Conservation (phyloP, 2,888 invertebrate genomes). For the Cheilosia vernalis region DNA sequence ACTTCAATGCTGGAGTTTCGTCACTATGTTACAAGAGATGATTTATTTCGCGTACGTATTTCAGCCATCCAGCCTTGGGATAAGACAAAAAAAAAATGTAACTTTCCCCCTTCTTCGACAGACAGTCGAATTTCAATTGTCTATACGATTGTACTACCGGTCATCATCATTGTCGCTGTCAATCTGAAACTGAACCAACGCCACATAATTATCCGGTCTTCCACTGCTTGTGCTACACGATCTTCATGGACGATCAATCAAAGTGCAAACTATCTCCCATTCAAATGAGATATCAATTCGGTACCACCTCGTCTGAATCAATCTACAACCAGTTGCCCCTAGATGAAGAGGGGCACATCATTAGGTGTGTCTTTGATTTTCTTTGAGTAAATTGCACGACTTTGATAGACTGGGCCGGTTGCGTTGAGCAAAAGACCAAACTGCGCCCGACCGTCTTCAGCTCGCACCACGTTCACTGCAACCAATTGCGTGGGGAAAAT, state of each 20-base stretch:
- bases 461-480: constrained; percentile 4
- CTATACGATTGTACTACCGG: neutral
- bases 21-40: too few relatives aligned
- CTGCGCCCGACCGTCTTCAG: neutral
- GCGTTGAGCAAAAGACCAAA: neutral
- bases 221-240: neutral
- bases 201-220: neutral
- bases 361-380: neutral
- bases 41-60: too few relatives aligned
- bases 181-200: neutral
- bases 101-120: neutral
- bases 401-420: neutral
- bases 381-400: constrained; percentile 1
- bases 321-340: neutral
- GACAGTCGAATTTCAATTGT: neutral
- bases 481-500: constrained; percentile 7
- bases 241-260: neutral
- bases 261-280: neutral
- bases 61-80: too few relatives aligned
- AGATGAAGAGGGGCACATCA: too few relatives aligned
- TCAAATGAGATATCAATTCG: neutral
- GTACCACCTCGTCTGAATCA: too few relatives aligned
- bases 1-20: too few relatives aligned
- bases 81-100: neutral
- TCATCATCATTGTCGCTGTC: neutral